These are phyloP conservation scores for Heliconius congener DNA, from an alignment of 1,140 invertebrate genomes.

Conservation along the genomic window DNA sequence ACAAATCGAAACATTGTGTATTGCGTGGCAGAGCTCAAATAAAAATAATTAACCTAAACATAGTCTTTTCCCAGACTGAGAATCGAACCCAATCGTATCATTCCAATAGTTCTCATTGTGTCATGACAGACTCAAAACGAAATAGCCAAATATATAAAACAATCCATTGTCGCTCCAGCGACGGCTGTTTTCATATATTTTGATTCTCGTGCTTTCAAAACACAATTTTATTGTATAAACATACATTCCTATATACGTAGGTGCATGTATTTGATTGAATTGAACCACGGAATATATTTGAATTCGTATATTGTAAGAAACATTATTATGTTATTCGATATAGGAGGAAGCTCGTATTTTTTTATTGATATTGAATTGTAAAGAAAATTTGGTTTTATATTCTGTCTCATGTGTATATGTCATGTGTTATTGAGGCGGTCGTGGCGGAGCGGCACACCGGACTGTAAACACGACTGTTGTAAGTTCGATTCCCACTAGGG, in stretches of 20 bases:
- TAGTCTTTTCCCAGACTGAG: too few species aligned
- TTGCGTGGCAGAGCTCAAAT: too few species aligned
- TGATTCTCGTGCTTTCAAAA: not conserved
- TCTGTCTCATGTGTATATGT: not conserved
- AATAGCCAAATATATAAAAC: not conserved
- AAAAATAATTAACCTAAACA: too few species aligned
- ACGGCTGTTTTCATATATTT: not conserved
- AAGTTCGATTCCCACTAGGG: too few species aligned
- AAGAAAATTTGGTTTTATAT: not conserved
- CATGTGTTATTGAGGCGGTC: too few species aligned
- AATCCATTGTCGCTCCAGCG: not conserved
- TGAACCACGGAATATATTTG: not conserved
- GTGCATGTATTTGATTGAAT: not conserved
- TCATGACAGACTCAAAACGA: too few species aligned
- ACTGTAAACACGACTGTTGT: too few species aligned
- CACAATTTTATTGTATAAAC: not conserved
- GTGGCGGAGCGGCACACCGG: too few species aligned
- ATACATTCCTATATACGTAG: not conserved
- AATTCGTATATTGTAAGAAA: constrained; percentile 1
- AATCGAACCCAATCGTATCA: too few species aligned
- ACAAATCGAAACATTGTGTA: too few species aligned
- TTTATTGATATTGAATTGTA: not conserved
- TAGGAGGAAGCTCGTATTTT: not conserved
- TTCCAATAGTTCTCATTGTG: too few species aligned
- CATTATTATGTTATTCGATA: not conserved